Evolutionary conservation across 1,140 invertebrate species (phyloP).

Genomic region (Hycleus phaleratus): DNA sequence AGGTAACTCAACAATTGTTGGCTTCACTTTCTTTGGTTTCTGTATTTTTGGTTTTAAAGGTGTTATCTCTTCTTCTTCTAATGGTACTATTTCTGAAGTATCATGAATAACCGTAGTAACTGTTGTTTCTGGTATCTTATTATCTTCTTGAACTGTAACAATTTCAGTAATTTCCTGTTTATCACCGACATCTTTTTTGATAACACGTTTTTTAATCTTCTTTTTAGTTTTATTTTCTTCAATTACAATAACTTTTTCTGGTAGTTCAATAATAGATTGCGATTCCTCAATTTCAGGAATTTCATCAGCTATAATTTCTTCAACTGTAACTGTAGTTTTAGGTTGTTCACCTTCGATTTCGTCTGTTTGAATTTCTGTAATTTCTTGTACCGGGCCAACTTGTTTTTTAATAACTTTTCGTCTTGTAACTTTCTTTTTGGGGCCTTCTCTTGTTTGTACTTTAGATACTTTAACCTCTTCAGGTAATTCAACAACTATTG

Average conservation of each 20-base stretch:
- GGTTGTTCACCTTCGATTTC: constrained; percentile 42
- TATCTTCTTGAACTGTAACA: constrained; percentile 32
- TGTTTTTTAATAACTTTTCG: constrained; percentile 19
- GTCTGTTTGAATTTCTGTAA: constrained; percentile 41
- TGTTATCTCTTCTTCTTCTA: constrained; percentile 6
- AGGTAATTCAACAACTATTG: constrained; percentile 30
- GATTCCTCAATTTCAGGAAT: constrained; percentile 38
- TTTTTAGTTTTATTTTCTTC: constrained; percentile 32
- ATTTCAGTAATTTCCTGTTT: constrained; percentile 30
- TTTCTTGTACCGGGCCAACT: constrained; percentile 36
- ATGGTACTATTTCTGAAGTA: neutral
- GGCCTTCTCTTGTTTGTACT: constrained; percentile 27
- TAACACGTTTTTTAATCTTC: constrained; percentile 32
- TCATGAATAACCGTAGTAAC: constrained; percentile 17
- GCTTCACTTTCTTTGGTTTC: constrained; percentile 16
- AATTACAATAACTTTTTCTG: constrained; percentile 35
- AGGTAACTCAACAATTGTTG: constrained; percentile 21
- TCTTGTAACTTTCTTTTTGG: constrained; percentile 17
- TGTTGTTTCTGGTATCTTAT: constrained; percentile 28
- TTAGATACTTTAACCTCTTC: constrained; percentile 33
- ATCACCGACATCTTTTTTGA: constrained; percentile 25
- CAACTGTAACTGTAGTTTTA: constrained; percentile 35
- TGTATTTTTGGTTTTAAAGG: constrained; percentile 18
- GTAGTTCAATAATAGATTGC: constrained; percentile 35
- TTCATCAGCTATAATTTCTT: constrained; percentile 19